Evolutionary conservation across 2,888 invertebrate genomes (phyloP).

Genomic region (Ctena decussata): DNA sequence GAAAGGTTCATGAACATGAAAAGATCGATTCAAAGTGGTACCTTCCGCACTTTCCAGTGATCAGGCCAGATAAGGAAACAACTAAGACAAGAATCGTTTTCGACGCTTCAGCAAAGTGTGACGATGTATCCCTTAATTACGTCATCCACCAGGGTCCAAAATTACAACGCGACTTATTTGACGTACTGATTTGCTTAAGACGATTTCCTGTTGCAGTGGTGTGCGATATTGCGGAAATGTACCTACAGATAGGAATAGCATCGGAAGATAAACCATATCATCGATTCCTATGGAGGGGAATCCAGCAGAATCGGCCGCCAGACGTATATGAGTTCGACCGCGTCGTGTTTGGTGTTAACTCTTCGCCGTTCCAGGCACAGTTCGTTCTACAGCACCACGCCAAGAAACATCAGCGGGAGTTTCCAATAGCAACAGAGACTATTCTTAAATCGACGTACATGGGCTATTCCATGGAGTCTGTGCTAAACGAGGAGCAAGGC

Average conservation of each 20-base stretch:
- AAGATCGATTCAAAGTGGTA: slow-evolving; percentile 21
- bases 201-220: slow-evolving; percentile 39
- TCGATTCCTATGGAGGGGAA: slow-evolving; percentile 34
- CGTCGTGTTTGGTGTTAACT: slow-evolving; percentile 66
- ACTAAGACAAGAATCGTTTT: slow-evolving; percentile 59
- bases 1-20: background rate
- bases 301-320: slow-evolving; percentile 2
- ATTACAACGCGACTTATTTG: slow-evolving; percentile 57
- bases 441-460: slow-evolving; percentile 65
- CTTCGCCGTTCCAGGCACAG: slow-evolving; percentile 65
- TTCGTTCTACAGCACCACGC: slow-evolving; percentile 59
- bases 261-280: slow-evolving; percentile 11
- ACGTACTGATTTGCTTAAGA: slow-evolving; percentile 51
- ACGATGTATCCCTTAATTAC: slow-evolving; percentile 43
- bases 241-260: slow-evolving; percentile 18
- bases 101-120: slow-evolving; percentile 56
- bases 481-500: slow-evolving; percentile 27
- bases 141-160: slow-evolving; percentile 55
- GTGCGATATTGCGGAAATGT: slow-evolving; percentile 53
- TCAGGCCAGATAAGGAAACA: slow-evolving; percentile 33
- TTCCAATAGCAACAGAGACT: slow-evolving; percentile 56
- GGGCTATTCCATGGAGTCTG: slow-evolving; percentile 63
- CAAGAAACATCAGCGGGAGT: background rate
- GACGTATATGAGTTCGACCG: slow-evolving; percentile 52
- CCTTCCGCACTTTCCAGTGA: slow-evolving; percentile 38